Percentiles rank a stretch among this genome's conserved stretches.
Evolutionary conservation across 2,113 vertebrate genomes (phyloP).

Genomic region (Eulemur macaco): DNA sequence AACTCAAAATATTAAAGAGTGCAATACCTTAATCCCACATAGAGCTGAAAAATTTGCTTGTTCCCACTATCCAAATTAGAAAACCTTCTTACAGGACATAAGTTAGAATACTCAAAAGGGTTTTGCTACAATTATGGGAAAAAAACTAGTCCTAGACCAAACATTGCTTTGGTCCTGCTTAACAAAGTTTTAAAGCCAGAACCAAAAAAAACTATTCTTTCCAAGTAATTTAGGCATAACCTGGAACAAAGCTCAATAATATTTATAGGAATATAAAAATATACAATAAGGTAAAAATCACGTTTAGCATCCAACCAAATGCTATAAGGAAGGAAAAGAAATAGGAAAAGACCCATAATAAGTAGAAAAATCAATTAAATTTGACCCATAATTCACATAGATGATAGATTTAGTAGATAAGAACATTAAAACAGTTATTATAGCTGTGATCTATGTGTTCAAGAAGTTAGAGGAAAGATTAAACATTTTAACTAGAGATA

Average conservation of each 20-base stretch:
- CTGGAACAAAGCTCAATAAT: not conserved
- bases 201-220: not conserved
- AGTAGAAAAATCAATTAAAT: slow-evolving; percentile 3
- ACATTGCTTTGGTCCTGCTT: not conserved
- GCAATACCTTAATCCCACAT: not conserved
- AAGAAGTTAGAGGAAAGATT: not conserved
- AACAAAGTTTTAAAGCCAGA: not conserved
- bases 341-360: not conserved
- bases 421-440: not conserved
- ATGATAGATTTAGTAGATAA: not conserved
- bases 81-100: not conserved
- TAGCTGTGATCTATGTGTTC: not conserved
- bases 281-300: slow-evolving; percentile 30
- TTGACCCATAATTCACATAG: not conserved
- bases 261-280: not conserved
- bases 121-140: not conserved
- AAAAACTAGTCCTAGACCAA: slow-evolving; percentile 3
- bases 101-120: not conserved
- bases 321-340: not conserved
- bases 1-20: not conserved
- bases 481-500: not conserved
- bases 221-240: not conserved
- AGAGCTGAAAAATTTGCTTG: not conserved
- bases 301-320: not conserved
- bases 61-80: not conserved